These are phyloP conservation scores for Ctenomys sociabilis DNA, from an alignment of 2,113 vertebrate species.

Conservation along the genomic window DNA sequence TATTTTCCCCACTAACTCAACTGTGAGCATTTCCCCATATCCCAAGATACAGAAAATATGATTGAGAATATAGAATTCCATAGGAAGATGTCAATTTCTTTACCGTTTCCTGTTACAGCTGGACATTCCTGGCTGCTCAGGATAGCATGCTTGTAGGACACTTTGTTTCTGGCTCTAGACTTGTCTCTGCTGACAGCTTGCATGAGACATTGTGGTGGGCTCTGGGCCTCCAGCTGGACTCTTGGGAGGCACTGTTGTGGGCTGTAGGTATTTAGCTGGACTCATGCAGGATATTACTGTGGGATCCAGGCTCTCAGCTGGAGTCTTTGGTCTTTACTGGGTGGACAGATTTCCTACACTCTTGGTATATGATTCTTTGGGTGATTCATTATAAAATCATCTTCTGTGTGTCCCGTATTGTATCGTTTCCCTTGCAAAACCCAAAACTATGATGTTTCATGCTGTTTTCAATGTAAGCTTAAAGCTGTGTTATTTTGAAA, in stretches of 20 bases:
- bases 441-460: not conserved
- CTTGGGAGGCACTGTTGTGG: too few relatives aligned
- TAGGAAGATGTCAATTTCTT: not conserved
- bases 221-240: too few relatives aligned
- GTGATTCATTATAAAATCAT: too few relatives aligned
- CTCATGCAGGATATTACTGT: too few relatives aligned
- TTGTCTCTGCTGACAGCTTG: not conserved
- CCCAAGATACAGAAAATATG: not conserved
- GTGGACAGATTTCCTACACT: too few relatives aligned
- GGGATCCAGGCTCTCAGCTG: too few relatives aligned
- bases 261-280: too few relatives aligned
- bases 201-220: too few relatives aligned
- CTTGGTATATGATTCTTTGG: too few relatives aligned
- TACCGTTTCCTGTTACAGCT: not conserved
- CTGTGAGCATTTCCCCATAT: not conserved
- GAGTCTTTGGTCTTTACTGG: too few relatives aligned
- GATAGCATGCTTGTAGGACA: not conserved
- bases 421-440: too few relatives aligned
- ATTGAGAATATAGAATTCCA: not conserved
- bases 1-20: not conserved
- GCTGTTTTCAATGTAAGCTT: constrained; percentile 12
- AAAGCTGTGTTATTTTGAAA: not conserved
- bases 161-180: not conserved
- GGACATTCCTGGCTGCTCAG: not conserved
- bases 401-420: too few relatives aligned